phyloP scores from a whole-genome alignment of 2,113 vertebrate species.

The Acanthisitta chloris region DNA sequence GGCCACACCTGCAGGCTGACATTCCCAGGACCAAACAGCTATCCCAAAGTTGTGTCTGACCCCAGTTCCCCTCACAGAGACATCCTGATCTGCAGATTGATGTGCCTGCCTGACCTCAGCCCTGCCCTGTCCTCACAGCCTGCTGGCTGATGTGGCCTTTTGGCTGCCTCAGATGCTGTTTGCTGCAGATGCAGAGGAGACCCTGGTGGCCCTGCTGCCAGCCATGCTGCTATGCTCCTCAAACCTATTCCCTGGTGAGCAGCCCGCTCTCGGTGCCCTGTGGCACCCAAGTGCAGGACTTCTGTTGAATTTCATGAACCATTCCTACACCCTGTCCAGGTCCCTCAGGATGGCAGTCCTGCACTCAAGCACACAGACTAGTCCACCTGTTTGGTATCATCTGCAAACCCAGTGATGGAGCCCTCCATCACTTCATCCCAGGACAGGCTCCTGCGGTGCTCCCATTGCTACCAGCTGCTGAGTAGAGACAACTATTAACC shows the following conservation, averaged over 20 bases:
- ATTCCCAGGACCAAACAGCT: not conserved
- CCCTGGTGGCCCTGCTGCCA: not conserved
- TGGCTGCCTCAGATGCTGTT: not conserved
- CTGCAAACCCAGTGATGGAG: not conserved
- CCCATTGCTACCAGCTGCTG: not conserved
- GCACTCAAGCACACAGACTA: not conserved
- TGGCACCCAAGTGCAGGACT: not conserved
- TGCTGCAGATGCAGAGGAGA: rapidly evolving
- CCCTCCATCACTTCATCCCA: not conserved
- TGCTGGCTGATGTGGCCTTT: not conserved
- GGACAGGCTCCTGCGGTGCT: not conserved
- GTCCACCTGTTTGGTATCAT: not conserved
- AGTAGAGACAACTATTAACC: not conserved
- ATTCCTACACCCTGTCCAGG: not conserved
- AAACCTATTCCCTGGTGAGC: not conserved
- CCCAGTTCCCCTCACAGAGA: not conserved
- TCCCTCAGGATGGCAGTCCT: not conserved
- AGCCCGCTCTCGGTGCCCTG: not conserved
- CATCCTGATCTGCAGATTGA: not conserved
- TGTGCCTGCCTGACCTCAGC: not conserved
- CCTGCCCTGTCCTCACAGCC: not conserved
- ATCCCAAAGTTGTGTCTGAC: not conserved
- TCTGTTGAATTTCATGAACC: not conserved
- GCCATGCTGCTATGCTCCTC: not conserved
- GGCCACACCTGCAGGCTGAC: not conserved